Evolutionary conservation across 2,797 vertebrate genomes (phyloP), one percentile per base, ranked within the genome.

Genomic region (Liasis olivaceus): DNA sequence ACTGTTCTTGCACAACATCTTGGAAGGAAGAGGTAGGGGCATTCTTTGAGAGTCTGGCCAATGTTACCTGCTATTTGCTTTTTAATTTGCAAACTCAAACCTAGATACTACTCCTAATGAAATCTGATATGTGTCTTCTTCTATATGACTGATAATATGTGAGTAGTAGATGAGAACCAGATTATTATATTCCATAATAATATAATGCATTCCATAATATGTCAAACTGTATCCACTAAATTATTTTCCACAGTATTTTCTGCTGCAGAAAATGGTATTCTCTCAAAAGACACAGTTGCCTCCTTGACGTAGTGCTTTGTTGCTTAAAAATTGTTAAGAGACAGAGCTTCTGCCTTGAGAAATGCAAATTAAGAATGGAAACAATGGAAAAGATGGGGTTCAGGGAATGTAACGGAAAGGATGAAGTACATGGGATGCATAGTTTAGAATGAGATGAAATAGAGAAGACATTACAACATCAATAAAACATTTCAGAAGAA

Each of bases 401-500:
- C 51, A 51, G 51, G 51, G 51, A 51, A 51, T 51, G 42, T 93
- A 92, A 93, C 31, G 81, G 12, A 89, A 93, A 88, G 85, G n/a
- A 1, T 8, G 59, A 87, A 91, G 9, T 14, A n/a, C n/a, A 59
- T 51, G 42, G 36, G 15, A 89, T 89, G 72, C 20, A 31, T 42
- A 84, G 60, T 89, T 58, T 58, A 28, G 47, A 42, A 60, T 24
- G 90, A 87, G 91, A 91, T 28, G 4, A 87, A 77, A 28, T 51
- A 90, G 90, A 91, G 60, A 94, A 88, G 92, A 91, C 31, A 86
- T 56, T 20, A 85, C n/a, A 88, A 51, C 36, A 93, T 89, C 92
- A 95, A 94, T 94, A 94, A 96, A 96, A 88, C 36, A 95, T 93
- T 87, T 95, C 94, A 85, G 94, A 90, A 13, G 26, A 94, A 94